Percentiles rank a stretch among this genome's conserved stretches.
Conservation (phyloP, 2,797 vertebrate species). For the Trachops cirrhosus region DNA sequence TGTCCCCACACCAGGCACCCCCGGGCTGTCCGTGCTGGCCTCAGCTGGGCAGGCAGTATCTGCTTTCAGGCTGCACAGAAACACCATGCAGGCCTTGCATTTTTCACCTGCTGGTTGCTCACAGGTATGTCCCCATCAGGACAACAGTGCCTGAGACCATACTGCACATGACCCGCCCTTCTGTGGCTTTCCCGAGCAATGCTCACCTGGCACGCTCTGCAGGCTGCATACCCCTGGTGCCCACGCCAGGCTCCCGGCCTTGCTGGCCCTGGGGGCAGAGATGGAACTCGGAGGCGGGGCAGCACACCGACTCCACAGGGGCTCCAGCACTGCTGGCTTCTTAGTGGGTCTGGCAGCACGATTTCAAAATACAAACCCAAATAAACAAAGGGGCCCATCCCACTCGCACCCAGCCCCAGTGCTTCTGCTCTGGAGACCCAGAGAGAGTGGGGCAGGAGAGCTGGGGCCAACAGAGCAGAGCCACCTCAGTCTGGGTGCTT, state of each 20-base stretch:
- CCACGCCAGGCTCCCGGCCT: too few relatives aligned
- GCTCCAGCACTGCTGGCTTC: neutral
- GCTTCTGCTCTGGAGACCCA: neutral
- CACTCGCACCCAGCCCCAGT: neutral
- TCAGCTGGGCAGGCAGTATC: fast-evolving
- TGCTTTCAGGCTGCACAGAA: neutral
- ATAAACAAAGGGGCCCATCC: neutral
- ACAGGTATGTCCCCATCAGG: neutral
- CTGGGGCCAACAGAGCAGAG: neutral
- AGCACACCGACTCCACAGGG: neutral
- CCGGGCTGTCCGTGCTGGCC: too few relatives aligned
- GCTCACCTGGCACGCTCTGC: too few relatives aligned
- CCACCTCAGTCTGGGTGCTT: neutral
- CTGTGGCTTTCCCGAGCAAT: too few relatives aligned
- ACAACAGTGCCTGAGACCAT: neutral
- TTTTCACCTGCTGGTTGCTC: too few relatives aligned
- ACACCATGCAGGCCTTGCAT: neutral
- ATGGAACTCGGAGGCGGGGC: neutral
- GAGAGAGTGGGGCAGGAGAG: neutral
- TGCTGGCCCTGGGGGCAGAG: too few relatives aligned
- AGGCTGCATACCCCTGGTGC: fast-evolving
- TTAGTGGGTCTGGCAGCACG: neutral
- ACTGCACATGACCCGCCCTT: neutral
- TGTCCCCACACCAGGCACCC: neutral
- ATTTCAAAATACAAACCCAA: neutral